Conservation (phyloP, 2,888 invertebrate genomes). For the Phalera bucephala region DNA sequence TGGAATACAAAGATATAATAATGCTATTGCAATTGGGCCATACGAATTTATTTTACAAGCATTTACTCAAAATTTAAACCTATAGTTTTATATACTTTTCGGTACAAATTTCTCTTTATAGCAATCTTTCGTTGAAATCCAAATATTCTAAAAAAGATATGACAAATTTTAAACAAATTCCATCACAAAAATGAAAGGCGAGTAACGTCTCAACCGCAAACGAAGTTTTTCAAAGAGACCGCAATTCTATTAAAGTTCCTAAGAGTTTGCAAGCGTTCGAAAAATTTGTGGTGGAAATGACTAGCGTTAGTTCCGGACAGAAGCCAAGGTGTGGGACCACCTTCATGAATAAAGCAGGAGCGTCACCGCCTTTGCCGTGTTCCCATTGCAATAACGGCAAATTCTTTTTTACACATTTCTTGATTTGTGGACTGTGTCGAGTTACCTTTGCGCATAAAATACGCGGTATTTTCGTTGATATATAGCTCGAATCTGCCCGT, state of each 20-base stretch:
- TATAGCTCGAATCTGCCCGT: neutral
- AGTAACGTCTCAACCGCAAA: constrained; percentile 9
- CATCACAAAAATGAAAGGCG: constrained; percentile 14
- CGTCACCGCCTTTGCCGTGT: constrained; percentile 63
- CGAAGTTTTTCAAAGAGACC: constrained; percentile 38
- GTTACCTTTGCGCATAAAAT: neutral
- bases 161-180: constrained; percentile 8
- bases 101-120: too few species aligned
- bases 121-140: too few species aligned
- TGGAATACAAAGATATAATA: too few species aligned
- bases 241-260: constrained; percentile 38
- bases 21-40: too few species aligned
- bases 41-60: too few species aligned
- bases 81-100: too few species aligned
- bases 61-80: too few species aligned
- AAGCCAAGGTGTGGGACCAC: constrained; percentile 51
- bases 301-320: constrained; percentile 54
- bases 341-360: constrained; percentile 66
- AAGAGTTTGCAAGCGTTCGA: constrained; percentile 48
- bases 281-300: constrained; percentile 57
- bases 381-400: constrained; percentile 50
- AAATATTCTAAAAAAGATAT: neutral
- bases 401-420: constrained; percentile 49
- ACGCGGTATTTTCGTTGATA: neutral
- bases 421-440: constrained; percentile 40